phyloP scores from a whole-genome alignment of 53 echinoderm and acorn worm species.

The Paelopatides confundens region DNA sequence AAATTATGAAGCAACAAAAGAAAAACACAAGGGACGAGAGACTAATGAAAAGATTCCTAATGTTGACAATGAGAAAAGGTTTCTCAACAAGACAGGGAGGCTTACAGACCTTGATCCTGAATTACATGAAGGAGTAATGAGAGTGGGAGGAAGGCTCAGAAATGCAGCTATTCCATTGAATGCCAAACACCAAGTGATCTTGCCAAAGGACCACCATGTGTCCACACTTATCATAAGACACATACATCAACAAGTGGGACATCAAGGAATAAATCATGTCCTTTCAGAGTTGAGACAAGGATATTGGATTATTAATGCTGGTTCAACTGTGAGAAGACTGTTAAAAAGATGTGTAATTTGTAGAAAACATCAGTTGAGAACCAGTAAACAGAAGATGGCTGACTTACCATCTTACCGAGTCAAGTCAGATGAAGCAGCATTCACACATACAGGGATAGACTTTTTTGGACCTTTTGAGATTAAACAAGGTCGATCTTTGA shows the following conservation, averaged over 20 bases:
- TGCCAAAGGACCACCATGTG: slow-evolving; percentile 66
- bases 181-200: slow-evolving; percentile 61
- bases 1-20: too few relatives aligned
- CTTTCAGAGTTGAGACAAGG: slow-evolving; percentile 48
- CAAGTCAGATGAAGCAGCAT: slow-evolving; percentile 62
- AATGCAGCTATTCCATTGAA: slow-evolving; percentile 48
- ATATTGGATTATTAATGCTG: slow-evolving; percentile 51
- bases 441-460: slow-evolving; percentile 65
- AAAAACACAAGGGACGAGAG: too few relatives aligned
- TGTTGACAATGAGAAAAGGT: too few relatives aligned
- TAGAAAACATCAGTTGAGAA: slow-evolving; percentile 18
- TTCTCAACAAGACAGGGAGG: too few relatives aligned
- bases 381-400: slow-evolving; percentile 68
- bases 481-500: slow-evolving; percentile 10
- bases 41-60: too few relatives aligned
- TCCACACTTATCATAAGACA: slow-evolving; percentile 53
- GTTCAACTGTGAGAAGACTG: not conserved
- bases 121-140: slow-evolving; percentile 50
- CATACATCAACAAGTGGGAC: slow-evolving; percentile 39
- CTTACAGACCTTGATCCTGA: too few relatives aligned
- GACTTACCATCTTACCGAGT: slow-evolving; percentile 62
- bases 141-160: slow-evolving; percentile 61
- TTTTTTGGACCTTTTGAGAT: slow-evolving; percentile 65
- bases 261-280: slow-evolving; percentile 56
- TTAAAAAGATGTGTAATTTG: slow-evolving; percentile 47